A percentile compares a stretch with the other conserved stretches of the same genome.
phyloP scores from a whole-genome alignment of 1,140 invertebrate genomes.

The Hydropsyche tenuis region DNA sequence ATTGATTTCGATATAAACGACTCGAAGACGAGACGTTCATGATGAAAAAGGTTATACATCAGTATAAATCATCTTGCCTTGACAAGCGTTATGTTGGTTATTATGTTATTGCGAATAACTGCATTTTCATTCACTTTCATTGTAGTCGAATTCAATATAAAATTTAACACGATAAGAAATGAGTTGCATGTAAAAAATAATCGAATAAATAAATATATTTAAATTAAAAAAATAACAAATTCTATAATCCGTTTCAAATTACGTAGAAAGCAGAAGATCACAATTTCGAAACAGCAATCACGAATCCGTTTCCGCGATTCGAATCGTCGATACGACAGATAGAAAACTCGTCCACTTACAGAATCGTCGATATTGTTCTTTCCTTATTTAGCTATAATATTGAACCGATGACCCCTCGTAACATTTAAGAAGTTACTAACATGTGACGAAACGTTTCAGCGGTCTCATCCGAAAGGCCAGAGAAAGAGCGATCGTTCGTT shows the following conservation, averaged over 20 bases:
- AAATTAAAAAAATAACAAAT: too few species aligned
- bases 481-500: not conserved
- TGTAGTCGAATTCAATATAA: not conserved
- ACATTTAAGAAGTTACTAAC: slow-evolving; percentile 2
- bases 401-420: slow-evolving; percentile 12
- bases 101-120: not conserved
- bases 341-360: too few species aligned
- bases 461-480: slow-evolving; percentile 2
- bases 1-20: not conserved
- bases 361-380: not conserved
- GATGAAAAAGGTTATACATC: slow-evolving; percentile 4
- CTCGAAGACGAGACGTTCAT: not conserved
- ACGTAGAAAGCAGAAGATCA: too few species aligned
- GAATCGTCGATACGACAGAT: too few species aligned
- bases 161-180: too few species aligned
- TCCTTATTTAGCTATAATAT: not conserved
- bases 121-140: slow-evolving; percentile 6
- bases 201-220: too few species aligned
- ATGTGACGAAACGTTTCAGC: slow-evolving; percentile 23
- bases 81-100: not conserved
- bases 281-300: too few species aligned
- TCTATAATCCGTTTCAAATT: too few species aligned
- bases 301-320: too few species aligned
- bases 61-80: slow-evolving; percentile 20
- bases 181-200: too few species aligned